Conservation (phyloP, 2,113 vertebrate species). For the Thermophis baileyi region DNA sequence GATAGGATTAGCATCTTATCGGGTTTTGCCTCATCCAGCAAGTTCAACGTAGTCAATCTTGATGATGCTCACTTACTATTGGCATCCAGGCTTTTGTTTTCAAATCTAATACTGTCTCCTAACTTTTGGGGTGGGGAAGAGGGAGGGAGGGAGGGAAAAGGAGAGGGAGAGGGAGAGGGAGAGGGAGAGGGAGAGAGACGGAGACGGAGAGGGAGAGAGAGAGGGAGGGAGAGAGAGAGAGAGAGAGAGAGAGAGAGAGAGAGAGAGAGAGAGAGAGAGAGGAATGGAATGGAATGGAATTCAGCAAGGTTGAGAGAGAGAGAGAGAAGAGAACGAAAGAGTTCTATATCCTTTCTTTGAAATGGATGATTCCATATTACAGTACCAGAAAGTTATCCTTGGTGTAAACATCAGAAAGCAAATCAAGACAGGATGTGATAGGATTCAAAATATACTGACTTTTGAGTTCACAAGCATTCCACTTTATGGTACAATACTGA, state of each 20-base stretch:
- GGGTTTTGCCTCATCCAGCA: conserved; percentile 60
- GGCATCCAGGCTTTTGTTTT: conserved; percentile 50
- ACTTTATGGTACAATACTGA: neutral
- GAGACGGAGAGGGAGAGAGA: too few relatives aligned
- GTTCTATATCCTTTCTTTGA: conserved; percentile 10
- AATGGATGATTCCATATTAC: conserved; percentile 1
- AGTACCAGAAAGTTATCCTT: neutral
- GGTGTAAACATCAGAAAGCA: neutral
- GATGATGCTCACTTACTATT: conserved; percentile 54
- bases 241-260: conserved; percentile 18
- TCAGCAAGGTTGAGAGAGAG: too few relatives aligned
- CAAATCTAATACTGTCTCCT: conserved; percentile 42
- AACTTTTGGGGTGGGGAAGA: too few relatives aligned
- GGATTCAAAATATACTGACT: conserved; percentile 13
- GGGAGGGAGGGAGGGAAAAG: neutral
- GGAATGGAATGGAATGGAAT: too few relatives aligned
- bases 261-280: neutral
- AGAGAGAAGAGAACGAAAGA: too few relatives aligned
- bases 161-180: too few relatives aligned
- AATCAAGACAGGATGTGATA: neutral
- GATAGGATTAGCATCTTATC: conserved; percentile 61
- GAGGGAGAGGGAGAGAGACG: too few relatives aligned
- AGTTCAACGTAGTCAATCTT: conserved; percentile 56
- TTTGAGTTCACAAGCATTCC: neutral
- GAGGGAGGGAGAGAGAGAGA: neutral